A percentile compares a stretch with the other conserved stretches of the same genome.
phyloP scores from a whole-genome alignment of 1,140 invertebrate species.

The Drosophila oshimai region DNA sequence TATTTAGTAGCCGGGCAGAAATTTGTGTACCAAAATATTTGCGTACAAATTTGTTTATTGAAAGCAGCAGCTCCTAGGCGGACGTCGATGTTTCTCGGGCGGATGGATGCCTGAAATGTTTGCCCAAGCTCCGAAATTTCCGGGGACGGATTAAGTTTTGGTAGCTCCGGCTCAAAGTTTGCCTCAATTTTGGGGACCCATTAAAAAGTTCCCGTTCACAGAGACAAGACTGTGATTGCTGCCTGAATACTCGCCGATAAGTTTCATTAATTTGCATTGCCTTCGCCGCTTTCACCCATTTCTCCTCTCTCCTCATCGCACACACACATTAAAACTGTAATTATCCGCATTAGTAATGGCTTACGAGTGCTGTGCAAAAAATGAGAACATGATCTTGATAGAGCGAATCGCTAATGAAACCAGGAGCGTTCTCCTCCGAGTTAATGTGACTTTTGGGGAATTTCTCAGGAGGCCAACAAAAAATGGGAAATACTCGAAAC shows the following conservation, averaged over 20 bases:
- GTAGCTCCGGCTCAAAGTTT: slow-evolving; percentile 21
- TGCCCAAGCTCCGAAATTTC: slow-evolving; percentile 8
- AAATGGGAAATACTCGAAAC: background rate
- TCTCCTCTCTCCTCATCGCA: background rate
- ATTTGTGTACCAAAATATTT: slow-evolving; percentile 62
- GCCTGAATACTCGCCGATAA: slow-evolving; percentile 23
- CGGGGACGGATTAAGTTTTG: slow-evolving; percentile 33
- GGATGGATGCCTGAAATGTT: slow-evolving; percentile 21
- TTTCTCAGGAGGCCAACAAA: background rate
- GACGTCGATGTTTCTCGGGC: slow-evolving; percentile 13
- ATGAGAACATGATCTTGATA: slow-evolving; percentile 41
- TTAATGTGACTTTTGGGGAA: slow-evolving; percentile 20
- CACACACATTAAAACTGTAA: slow-evolving; percentile 42
- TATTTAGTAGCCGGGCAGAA: slow-evolving; percentile 53
- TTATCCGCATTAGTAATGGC: slow-evolving; percentile 49
- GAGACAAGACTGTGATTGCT: slow-evolving; percentile 31
- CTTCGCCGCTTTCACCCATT: background rate
- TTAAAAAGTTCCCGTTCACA: slow-evolving; percentile 37
- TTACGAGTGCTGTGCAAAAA: slow-evolving; percentile 19
- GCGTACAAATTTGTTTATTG: slow-evolving; percentile 58
- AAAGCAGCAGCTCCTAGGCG: slow-evolving; percentile 27
- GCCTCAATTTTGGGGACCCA: slow-evolving; percentile 24
- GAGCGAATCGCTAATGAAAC: slow-evolving; percentile 22
- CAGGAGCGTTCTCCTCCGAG: slow-evolving; percentile 2
- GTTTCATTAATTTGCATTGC: slow-evolving; percentile 37